phyloP scores from a whole-genome alignment of 2,888 invertebrate species.

The Drosophila vallismaia region DNA sequence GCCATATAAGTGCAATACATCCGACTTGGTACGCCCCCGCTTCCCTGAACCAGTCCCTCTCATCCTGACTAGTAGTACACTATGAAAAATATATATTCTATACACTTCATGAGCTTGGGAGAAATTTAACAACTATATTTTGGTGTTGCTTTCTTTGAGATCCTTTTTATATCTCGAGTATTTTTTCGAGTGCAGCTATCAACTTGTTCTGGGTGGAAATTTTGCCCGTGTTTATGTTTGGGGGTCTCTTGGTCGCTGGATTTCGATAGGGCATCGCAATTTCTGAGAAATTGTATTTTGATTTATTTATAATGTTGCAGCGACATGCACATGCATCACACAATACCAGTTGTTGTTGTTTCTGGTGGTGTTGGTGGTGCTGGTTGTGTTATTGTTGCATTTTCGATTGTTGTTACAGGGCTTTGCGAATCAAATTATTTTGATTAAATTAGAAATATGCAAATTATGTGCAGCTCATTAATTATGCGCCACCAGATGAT shows the following conservation, averaged over 20 bases:
- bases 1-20: slow-evolving; percentile 14
- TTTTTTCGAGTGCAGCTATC: slow-evolving; percentile 43
- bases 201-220: slow-evolving; percentile 79
- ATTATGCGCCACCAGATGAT: slow-evolving; percentile 63
- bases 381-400: slow-evolving; percentile 20
- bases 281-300: slow-evolving; percentile 82
- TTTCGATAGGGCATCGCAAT: slow-evolving; percentile 81
- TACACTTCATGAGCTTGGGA: too few relatives aligned
- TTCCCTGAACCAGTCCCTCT: not conserved
- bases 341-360: slow-evolving; percentile 42
- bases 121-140: too few relatives aligned
- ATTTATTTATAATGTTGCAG: slow-evolving; percentile 82
- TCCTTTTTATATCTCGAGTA: slow-evolving; percentile 10
- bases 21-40: slow-evolving; percentile 29
- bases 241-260: slow-evolving; percentile 58
- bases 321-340: slow-evolving; percentile 75
- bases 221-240: slow-evolving; percentile 56
- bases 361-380: slow-evolving; percentile 6
- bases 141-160: too few relatives aligned
- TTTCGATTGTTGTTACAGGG: slow-evolving; percentile 34
- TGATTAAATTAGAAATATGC: slow-evolving; percentile 82
- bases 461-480: slow-evolving; percentile 71
- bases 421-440: slow-evolving; percentile 65
- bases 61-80: not conserved
- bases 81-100: not conserved